Evolutionary conservation across 2,797 vertebrate species (phyloP), one percentile per base, ranked within the genome.

Genomic region (Lycodopsis pacificus): DNA sequence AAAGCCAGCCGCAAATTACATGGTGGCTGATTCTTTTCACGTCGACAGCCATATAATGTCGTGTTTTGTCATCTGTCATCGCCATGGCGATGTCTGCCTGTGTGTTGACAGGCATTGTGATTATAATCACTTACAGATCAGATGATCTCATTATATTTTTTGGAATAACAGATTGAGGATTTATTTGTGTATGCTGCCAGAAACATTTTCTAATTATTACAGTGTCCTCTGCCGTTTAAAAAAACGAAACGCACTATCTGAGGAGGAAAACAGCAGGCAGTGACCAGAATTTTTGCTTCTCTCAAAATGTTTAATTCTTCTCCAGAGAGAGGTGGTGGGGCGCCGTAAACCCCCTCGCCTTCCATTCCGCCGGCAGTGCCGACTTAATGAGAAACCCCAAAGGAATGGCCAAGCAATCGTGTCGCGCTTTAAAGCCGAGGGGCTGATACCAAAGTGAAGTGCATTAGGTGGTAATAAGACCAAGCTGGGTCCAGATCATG

Each of bases 381-480:
- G 14, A 36, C 66, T 77, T 90, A 88, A 94, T 89, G 75, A 88
- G 79, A 89, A 89, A 67, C 61, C 84, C 81, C 83, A 79, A 79
- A 86, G 83, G 85, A 86, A 84, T 51, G 81, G 53, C 78, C 67
- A 6, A 61, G 76, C 82, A 83, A 82, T 88, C 82, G 58, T 64
- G 71, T 65, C 3, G 79, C 20, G 72, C 63, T 81, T 82, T 83
- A 67, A 77, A 68, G 71, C 5, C 1, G 8, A 61, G 6, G 25
- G 63, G 42, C 76, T 51, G 76, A 77, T 72, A 56, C 78, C 76
- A 72, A 81, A 86, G 70, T 69, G 84, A 76, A 83, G 82, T 76
- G 83, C 80, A 88, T 90, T 89, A 90, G 84, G 74, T 68, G 80
- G 82, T 89, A 89, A 92, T 90, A 83, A 87, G 84, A 86, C 82